phyloP scores from a whole-genome alignment of 2,113 vertebrate genomes.

The Puffinus mauretanicus region DNA sequence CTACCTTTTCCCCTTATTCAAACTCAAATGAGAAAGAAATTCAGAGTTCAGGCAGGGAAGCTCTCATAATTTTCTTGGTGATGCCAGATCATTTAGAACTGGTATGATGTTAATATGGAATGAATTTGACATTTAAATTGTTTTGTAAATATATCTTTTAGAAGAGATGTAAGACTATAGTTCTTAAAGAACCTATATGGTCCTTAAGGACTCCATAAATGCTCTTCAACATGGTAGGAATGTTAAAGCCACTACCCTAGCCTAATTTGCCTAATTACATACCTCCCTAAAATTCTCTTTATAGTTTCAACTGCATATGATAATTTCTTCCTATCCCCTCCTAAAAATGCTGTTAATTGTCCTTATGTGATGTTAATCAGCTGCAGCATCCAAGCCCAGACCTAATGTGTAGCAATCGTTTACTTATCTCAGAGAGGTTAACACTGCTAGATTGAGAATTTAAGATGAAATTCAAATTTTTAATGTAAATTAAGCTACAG shows the following conservation, averaged over 20 bases:
- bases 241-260: not conserved
- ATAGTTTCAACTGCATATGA: not conserved
- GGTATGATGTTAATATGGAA: not conserved
- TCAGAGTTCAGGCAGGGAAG: not conserved
- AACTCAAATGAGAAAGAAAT: not conserved
- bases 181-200: not conserved
- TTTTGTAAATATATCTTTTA: not conserved
- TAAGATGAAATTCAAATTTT: not conserved
- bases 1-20: not conserved
- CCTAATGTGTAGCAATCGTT: not conserved
- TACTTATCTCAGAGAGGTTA: not conserved
- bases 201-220: not conserved
- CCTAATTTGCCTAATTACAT: not conserved
- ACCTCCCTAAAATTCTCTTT: not conserved
- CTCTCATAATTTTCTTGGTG: not conserved
- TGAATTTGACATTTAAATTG: not conserved
- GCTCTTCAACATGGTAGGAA: not conserved
- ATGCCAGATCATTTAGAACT: not conserved
- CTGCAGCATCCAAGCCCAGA: not conserved
- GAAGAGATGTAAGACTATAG: not conserved
- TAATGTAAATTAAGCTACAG: not conserved
- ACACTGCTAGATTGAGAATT: not conserved
- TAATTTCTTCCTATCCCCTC: not conserved
- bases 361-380: not conserved
- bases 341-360: constrained; percentile 9